A percentile compares a stretch with the other conserved stretches of the same genome.
Conservation (phyloP, 2,888 invertebrate genomes). For the Asteroscopus sphinx region DNA sequence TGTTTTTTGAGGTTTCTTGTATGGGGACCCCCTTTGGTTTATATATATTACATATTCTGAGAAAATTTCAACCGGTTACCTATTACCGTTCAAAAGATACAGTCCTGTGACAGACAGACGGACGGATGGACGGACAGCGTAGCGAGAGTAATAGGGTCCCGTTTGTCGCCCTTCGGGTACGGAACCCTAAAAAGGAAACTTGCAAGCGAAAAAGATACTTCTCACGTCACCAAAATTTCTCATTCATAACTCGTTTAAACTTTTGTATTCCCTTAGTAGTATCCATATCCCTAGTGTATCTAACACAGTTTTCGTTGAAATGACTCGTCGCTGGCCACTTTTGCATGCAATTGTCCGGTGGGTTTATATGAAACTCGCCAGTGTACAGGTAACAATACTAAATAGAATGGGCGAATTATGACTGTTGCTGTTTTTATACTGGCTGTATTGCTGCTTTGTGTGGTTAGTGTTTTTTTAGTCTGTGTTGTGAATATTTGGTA, state of each 20-base stretch:
- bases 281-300: conserved; percentile 48
- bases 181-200: too few species aligned
- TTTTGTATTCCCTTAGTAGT: conserved; percentile 18
- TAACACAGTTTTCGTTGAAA: conserved; percentile 60
- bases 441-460: background rate
- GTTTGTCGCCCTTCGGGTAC: too few species aligned
- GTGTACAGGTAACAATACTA: conserved; percentile 18
- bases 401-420: conserved; percentile 17
- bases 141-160: too few species aligned
- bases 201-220: background rate
- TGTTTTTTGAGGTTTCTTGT: too few species aligned
- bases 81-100: too few species aligned
- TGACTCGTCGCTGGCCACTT: conserved; percentile 58
- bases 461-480: background rate
- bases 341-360: conserved; percentile 60
- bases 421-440: conserved; percentile 3
- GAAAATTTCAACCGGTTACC: too few species aligned
- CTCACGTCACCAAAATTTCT: background rate
- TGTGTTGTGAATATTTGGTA: conserved; percentile 1
- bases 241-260: conserved; percentile 1
- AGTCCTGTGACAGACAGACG: too few species aligned
- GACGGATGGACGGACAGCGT: too few species aligned
- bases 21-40: too few species aligned
- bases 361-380: conserved; percentile 28
- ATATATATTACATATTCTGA: too few species aligned